Evolutionary conservation across 2,113 vertebrate genomes (phyloP).

Genomic region (Scytalopus superciliaris): DNA sequence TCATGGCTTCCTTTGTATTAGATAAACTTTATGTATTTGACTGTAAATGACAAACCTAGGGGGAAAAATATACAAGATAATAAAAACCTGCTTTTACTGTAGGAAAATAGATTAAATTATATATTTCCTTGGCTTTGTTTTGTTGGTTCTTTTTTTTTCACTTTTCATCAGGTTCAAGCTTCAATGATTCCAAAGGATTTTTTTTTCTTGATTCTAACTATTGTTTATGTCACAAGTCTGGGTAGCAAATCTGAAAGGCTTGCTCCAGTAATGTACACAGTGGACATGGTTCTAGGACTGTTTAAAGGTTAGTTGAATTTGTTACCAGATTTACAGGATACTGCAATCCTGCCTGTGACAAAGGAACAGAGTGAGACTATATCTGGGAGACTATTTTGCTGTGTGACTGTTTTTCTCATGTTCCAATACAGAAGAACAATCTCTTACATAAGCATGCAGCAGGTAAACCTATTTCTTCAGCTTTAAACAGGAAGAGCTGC

Average conservation of each 20-base stretch:
- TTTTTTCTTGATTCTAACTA: neutral
- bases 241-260: neutral
- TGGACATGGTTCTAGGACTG: neutral
- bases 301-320: neutral
- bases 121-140: neutral
- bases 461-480: neutral
- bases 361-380: neutral
- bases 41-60: neutral
- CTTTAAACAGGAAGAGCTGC: neutral
- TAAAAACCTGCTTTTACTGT: conserved; percentile 8
- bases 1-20: neutral
- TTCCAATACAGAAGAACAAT: conserved; percentile 7
- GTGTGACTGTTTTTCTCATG: neutral
- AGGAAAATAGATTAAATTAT: conserved; percentile 21
- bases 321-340: neutral
- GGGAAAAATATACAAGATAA: neutral
- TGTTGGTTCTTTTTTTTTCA: neutral
- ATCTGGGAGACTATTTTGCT: neutral
- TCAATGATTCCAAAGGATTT: neutral
- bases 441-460: neutral
- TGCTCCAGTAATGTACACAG: neutral
- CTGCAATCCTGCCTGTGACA: neutral
- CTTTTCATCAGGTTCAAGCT: conserved; percentile 6
- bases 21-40: neutral
- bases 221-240: neutral